These are phyloP conservation scores for Volucella inflata DNA, from an alignment of 2,888 invertebrate species.

Conservation along the genomic window DNA sequence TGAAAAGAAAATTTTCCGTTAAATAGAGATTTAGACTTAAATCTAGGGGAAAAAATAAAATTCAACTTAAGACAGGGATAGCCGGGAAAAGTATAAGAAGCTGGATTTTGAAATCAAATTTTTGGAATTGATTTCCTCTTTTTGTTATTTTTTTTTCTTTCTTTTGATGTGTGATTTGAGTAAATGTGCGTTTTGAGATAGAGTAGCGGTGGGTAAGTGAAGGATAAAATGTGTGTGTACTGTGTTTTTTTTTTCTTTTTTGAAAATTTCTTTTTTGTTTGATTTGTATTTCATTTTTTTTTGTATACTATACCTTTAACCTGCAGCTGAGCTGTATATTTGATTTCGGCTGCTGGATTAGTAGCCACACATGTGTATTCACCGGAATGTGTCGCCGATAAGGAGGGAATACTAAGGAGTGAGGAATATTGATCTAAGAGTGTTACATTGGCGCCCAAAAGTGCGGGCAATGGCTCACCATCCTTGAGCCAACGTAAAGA, in stretches of 20 bases:
- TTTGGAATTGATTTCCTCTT: conserved; percentile 49
- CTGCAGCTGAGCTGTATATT: conserved; percentile 91
- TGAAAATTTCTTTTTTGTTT: conserved; percentile 77
- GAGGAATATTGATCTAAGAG: conserved; percentile 91
- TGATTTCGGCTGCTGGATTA: conserved; percentile 91
- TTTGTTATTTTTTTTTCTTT: conserved; percentile 28
- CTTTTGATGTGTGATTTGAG: conserved; percentile 55
- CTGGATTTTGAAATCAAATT: conserved; percentile 65
- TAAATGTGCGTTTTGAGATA: conserved; percentile 48
- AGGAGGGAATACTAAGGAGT: conserved; percentile 90
- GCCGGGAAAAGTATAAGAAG: conserved; percentile 62
- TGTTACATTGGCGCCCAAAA: conserved; percentile 88
- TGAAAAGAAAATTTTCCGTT: conserved; percentile 40
- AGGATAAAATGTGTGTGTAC: conserved; percentile 32
- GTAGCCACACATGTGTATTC: conserved; percentile 91
- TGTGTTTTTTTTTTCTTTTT: conserved; percentile 57
- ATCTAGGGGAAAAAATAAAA: conserved; percentile 22
- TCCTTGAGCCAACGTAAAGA: conserved; percentile 93
- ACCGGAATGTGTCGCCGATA: conserved; percentile 90
- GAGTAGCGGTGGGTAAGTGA: conserved; percentile 30
- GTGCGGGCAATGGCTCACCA: conserved; percentile 88
- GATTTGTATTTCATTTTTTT: conserved; percentile 53
- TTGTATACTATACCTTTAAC: conserved; percentile 89
- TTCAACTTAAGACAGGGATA: conserved; percentile 32
- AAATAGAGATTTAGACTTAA: conserved; percentile 46